These are phyloP conservation scores for Tachina fera DNA, from an alignment of 2,888 invertebrate species.

Conservation along the genomic window DNA sequence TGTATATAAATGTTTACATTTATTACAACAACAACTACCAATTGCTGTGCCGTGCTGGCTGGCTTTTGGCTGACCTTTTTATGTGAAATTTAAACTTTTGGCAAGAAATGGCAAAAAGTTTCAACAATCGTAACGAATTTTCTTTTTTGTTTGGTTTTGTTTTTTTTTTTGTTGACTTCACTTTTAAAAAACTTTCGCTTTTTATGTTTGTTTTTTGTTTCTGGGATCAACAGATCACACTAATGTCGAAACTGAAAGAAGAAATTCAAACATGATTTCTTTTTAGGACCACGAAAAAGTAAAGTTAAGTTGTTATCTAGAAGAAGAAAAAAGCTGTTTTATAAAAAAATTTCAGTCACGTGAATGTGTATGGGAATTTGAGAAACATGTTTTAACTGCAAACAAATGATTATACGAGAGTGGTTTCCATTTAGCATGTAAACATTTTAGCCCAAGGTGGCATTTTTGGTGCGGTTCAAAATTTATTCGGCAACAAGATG, in stretches of 20 bases:
- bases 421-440: background rate
- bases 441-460: background rate
- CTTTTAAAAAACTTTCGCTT: slow-evolving; percentile 35
- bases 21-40: slow-evolving; percentile 7
- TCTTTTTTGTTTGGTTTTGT: background rate
- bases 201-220: slow-evolving; percentile 20
- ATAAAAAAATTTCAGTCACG: slow-evolving; percentile 19
- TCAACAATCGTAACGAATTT: slow-evolving; percentile 11
- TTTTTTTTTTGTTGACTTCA: background rate
- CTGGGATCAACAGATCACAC: slow-evolving; percentile 19
- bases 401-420: background rate
- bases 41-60: slow-evolving; percentile 11
- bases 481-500: too few relatives aligned
- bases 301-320: slow-evolving; percentile 8
- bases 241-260: background rate
- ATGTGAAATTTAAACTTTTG: slow-evolving; percentile 45
- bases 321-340: background rate
- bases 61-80: slow-evolving; percentile 51
- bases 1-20: too few relatives aligned
- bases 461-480: too few relatives aligned
- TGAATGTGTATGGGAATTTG: slow-evolving; percentile 28
- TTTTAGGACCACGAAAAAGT: background rate
- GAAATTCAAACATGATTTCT: slow-evolving; percentile 11
- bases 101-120: slow-evolving; percentile 14
- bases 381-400: slow-evolving; percentile 4